Percentiles rank a stretch among this genome's conserved stretches.
phyloP scores from a whole-genome alignment of 2,113 vertebrate genomes.

The Poeciliopsis prolifica region DNA sequence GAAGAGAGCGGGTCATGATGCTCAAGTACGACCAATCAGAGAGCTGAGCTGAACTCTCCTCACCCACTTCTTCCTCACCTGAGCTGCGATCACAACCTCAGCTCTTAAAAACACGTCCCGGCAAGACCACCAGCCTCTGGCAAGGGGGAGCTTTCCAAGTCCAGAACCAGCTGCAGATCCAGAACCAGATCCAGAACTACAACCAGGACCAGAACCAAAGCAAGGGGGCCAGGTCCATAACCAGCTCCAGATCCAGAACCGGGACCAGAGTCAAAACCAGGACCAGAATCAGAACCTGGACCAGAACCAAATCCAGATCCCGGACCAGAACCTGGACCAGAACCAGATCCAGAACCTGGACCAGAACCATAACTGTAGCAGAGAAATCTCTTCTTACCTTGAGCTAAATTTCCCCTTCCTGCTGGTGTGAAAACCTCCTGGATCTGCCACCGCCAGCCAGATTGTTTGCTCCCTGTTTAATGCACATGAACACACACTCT shows the following conservation, averaged over 20 bases:
- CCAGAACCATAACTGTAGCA: background rate
- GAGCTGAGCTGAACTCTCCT: background rate
- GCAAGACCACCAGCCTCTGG: no score
- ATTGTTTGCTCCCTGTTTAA: background rate
- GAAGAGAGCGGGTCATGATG: no score
- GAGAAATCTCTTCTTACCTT: constrained; percentile 5
- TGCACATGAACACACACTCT: background rate
- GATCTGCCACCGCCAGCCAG: constrained; percentile 9
- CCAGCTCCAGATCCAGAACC: background rate
- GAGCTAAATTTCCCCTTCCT: constrained; percentile 9
- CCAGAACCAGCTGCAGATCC: no score
- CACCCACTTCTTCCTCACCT: background rate
- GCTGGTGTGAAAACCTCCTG: constrained; percentile 12
- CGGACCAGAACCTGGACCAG: no score
- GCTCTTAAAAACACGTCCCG: background rate
- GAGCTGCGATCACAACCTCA: background rate
- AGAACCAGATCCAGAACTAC: no score
- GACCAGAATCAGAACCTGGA: no score
- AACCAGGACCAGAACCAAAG: no score
- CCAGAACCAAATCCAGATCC: no score
- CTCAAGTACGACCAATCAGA: background rate
- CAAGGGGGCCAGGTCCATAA: no score
- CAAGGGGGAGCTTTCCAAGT: no score
- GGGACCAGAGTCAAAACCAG: no score
- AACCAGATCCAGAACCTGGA: background rate